A percentile compares a stretch with the other conserved stretches of the same genome.
Conservation (phyloP, 1,140 invertebrate species). For the Vollenhovia emeryi region DNA sequence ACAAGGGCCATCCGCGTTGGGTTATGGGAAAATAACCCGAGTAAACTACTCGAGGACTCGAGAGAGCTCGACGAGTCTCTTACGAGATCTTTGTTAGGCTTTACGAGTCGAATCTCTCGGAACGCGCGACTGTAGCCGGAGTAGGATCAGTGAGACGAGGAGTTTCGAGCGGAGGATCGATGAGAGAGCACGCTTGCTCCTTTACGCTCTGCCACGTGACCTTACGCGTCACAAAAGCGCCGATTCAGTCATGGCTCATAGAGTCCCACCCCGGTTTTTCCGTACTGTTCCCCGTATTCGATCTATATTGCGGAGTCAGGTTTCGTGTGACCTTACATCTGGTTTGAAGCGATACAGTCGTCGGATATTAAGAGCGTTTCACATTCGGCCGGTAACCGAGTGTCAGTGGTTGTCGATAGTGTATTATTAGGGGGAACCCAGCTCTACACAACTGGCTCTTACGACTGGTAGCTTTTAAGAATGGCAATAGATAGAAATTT, state of each 20-base stretch:
- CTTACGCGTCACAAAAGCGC: slow-evolving; percentile 34
- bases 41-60: slow-evolving; percentile 27
- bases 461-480: not conserved
- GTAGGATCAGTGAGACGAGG: not conserved
- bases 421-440: not conserved
- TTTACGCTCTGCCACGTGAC: slow-evolving; percentile 51
- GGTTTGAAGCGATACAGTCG: slow-evolving; percentile 68
- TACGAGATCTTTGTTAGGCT: slow-evolving; percentile 14
- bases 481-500: not conserved
- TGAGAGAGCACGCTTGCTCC: slow-evolving; percentile 26
- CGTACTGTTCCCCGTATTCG: slow-evolving; percentile 30
- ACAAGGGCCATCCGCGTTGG: slow-evolving; percentile 57
- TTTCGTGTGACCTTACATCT: slow-evolving; percentile 72
- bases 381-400: slow-evolving; percentile 20
- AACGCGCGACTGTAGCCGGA: not conserved
- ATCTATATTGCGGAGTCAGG: slow-evolving; percentile 72
- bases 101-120: not conserved
- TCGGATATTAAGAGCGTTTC: slow-evolving; percentile 60
- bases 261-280: slow-evolving; percentile 58
- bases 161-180: not conserved
- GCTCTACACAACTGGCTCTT: not conserved
- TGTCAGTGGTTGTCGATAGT: not conserved
- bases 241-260: slow-evolving; percentile 69
- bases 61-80: slow-evolving; percentile 30
- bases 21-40: slow-evolving; percentile 57